These are phyloP conservation scores for Pilophorus perplexus DNA, from an alignment of 2,888 invertebrate genomes.

Conservation along the genomic window DNA sequence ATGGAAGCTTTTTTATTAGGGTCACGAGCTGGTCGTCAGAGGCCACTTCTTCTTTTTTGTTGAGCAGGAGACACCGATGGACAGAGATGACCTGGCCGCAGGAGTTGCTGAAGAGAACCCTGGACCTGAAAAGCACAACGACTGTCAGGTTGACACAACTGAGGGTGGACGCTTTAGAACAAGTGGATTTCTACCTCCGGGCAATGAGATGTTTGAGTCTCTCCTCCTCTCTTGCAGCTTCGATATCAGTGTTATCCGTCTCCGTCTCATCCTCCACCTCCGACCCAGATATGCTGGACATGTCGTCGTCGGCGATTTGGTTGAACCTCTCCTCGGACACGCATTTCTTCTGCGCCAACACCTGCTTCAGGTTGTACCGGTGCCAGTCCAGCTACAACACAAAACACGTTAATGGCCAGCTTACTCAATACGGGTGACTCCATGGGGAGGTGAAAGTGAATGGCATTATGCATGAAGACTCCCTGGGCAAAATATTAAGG, in stretches of 20 bases:
- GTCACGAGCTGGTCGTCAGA: slow-evolving; percentile 52
- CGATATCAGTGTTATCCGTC: slow-evolving; percentile 48
- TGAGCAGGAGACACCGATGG: slow-evolving; percentile 69
- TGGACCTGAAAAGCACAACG: slow-evolving; percentile 70
- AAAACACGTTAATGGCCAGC: no score
- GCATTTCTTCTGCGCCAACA: slow-evolving; percentile 59
- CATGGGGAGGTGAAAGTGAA: no score
- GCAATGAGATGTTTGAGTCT: slow-evolving; percentile 45
- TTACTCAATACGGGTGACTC: no score
- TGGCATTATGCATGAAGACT: no score
- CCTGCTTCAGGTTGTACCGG: slow-evolving; percentile 74
- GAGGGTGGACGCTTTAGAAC: no score
- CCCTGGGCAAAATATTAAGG: no score
- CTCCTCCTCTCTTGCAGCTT: slow-evolving; percentile 48
- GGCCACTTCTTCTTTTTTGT: slow-evolving; percentile 59
- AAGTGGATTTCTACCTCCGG: no score
- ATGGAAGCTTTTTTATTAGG: slow-evolving; percentile 51
- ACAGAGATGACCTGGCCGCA: slow-evolving; percentile 69
- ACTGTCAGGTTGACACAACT: not conserved
- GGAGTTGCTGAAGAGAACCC: slow-evolving; percentile 69
- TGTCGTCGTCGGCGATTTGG: slow-evolving; percentile 59
- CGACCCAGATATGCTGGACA: slow-evolving; percentile 67
- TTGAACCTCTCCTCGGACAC: slow-evolving; percentile 61
- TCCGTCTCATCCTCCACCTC: slow-evolving; percentile 56
- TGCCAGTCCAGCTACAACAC: slow-evolving; percentile 88